Evolutionary conservation across 2,888 invertebrate species (phyloP), one percentile per base, ranked within the genome.

Genomic region (Listrodromus nycthemerus): DNA sequence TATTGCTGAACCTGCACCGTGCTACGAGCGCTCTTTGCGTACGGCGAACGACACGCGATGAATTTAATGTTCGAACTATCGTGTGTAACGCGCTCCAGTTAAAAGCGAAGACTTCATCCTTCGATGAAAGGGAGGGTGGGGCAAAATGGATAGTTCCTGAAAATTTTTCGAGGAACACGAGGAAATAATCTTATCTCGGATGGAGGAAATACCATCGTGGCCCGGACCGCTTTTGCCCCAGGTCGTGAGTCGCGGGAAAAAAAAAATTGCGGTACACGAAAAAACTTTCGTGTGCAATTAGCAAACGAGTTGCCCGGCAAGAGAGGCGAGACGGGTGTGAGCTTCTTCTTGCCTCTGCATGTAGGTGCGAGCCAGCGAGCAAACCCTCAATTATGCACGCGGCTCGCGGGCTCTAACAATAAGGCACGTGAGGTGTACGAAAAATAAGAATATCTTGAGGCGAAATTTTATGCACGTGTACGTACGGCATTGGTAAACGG

Each of bases 11-110:
- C 41, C 73, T 55, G 24, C 33, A 71, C 41, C 27, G 24, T 16
- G n/a, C 27, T 19, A 45, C 61, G n/a, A 61, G 61, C 45, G 71
- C 30, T 61, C 27, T 58, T 19, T 61, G 58, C 71, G 45, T 73
- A 73, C 58, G 16, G 58, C 37, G 19, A 41, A 13, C 61, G 55
- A 61, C 55, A 71, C 71, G 55, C 61, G 41, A 45, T 73, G 45
- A 73, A 73, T 61, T 73, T 45, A 73, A 73, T 73, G 58, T n/a
- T 8, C 61, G 41, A n/a, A 27, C 19, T 52, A 52, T 70, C 52
- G 37, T 33, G 70, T 16, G 37, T 33, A 55, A 55, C 58, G 27
- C 30, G 45, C 30, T 41, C 16, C 61, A 41, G 27, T 41, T 19
- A 45, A 27, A 30, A 27, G 61, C 5, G 7, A 61, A 61, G 30